phyloP scores from a whole-genome alignment of 2,888 invertebrate genomes.

The Spodoptera picta region DNA sequence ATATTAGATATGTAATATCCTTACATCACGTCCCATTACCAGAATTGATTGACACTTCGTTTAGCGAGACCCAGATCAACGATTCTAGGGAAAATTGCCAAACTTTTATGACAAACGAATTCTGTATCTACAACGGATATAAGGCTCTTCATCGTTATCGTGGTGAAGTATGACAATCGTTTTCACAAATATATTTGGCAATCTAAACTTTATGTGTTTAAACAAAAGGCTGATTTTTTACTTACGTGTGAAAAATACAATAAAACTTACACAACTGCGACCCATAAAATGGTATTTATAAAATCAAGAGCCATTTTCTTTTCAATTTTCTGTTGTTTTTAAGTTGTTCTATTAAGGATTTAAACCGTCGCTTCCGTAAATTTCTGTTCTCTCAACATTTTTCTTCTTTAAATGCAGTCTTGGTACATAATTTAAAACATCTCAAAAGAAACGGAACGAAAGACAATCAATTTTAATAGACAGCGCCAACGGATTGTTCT shows the following conservation, averaged over 20 bases:
- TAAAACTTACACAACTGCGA: no score
- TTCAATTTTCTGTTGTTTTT: no score
- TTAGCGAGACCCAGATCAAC: constrained; percentile 30
- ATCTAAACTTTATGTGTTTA: constrained; percentile 29
- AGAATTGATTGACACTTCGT: constrained; percentile 50
- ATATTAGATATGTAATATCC: constrained; percentile 9
- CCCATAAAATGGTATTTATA: no score
- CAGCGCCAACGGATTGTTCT: constrained; percentile 32
- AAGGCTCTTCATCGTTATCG: constrained; percentile 30
- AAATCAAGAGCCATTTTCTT: no score
- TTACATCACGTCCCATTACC: constrained; percentile 30
- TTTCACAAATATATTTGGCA: constrained; percentile 29
- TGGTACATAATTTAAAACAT: constrained; percentile 2
- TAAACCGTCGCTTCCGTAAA: no score
- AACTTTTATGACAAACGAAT: constrained; percentile 46
- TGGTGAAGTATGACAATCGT: constrained; percentile 42
- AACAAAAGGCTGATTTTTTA: constrained; percentile 17
- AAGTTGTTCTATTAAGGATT: no score
- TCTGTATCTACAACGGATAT: constrained; percentile 38
- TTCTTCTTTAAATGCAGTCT: no score
- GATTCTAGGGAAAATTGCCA: constrained; percentile 28
- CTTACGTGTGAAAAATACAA: no score
- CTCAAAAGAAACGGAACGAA: constrained; percentile 25
- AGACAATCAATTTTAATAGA: constrained; percentile 46
- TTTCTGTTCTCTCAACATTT: no score